phyloP scores from a whole-genome alignment of 2,888 invertebrate genomes.

The Polydrusus tereticollis region DNA sequence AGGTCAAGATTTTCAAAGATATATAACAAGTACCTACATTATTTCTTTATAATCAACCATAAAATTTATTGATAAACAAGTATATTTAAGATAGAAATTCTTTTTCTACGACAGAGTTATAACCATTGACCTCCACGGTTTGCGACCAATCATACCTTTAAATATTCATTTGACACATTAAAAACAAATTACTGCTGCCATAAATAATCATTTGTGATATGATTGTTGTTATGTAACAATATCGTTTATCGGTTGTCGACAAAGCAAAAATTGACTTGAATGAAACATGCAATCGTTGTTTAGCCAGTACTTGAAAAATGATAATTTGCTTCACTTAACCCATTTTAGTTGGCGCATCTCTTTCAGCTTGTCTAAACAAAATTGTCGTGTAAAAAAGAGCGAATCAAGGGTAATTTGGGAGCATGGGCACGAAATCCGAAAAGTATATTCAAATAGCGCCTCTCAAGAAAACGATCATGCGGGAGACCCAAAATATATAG shows the following conservation, averaged over 20 bases:
- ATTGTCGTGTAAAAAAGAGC: slow-evolving; percentile 17
- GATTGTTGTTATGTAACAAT: not conserved
- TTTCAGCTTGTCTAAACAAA: slow-evolving; percentile 25
- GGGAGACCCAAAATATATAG: too few relatives aligned
- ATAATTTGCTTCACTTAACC: slow-evolving; percentile 11
- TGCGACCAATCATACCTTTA: too few relatives aligned
- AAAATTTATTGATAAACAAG: too few relatives aligned
- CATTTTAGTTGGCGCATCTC: slow-evolving; percentile 11
- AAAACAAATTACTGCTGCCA: too few relatives aligned
- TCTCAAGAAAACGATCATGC: not conserved
- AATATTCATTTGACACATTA: too few relatives aligned
- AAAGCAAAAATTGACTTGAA: not conserved
- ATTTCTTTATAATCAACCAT: too few relatives aligned
- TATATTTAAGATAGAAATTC: too few relatives aligned
- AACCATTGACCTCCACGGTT: too few relatives aligned
- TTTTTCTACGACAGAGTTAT: too few relatives aligned
- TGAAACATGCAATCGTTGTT: not conserved
- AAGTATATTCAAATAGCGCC: slow-evolving; percentile 2
- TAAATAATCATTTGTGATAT: too few relatives aligned
- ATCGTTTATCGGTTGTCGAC: not conserved
- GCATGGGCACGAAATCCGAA: slow-evolving; percentile 15
- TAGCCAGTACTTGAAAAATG: slow-evolving; percentile 12
- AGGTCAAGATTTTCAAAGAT: not conserved
- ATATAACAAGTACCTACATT: not conserved
- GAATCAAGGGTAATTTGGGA: slow-evolving; percentile 17